A percentile compares a stretch with the other conserved stretches of the same genome.
Evolutionary conservation across 2,888 invertebrate genomes (phyloP).

Genomic region (Leptura quadrifasciata): DNA sequence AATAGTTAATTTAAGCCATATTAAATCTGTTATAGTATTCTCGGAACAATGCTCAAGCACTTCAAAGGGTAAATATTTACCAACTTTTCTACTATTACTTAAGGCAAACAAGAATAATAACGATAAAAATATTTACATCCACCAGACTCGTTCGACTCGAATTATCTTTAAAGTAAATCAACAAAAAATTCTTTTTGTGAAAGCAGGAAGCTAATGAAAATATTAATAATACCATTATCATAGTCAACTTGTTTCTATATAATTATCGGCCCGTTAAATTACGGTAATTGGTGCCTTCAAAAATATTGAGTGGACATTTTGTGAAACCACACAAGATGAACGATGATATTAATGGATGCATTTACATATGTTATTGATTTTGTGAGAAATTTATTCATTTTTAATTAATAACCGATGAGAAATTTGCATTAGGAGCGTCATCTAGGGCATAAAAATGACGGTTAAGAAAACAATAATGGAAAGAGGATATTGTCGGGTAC

Average conservation of each 20-base stretch:
- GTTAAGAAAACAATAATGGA: neutral
- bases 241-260: slow-evolving; percentile 11
- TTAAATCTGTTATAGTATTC: neutral
- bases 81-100: slow-evolving; percentile 27
- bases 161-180: slow-evolving; percentile 25
- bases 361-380: slow-evolving; percentile 7
- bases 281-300: neutral
- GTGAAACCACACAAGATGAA: neutral
- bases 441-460: neutral
- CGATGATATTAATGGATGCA: neutral
- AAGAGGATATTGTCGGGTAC: neutral
- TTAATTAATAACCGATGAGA: neutral
- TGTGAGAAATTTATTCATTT: neutral
- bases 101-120: slow-evolving; percentile 26
- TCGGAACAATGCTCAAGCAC: neutral
- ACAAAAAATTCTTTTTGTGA: slow-evolving; percentile 16
- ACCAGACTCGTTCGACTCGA: slow-evolving; percentile 7
- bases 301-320: neutral
- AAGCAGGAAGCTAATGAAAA: slow-evolving; percentile 24
- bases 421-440: neutral
- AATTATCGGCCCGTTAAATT: neutral
- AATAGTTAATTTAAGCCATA: neutral
- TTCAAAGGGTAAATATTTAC: slow-evolving; percentile 16
- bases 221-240: slow-evolving; percentile 27
- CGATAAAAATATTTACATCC: slow-evolving; percentile 32